A percentile compares a stretch with the other conserved stretches of the same genome.
Conservation (phyloP, 2,888 invertebrate genomes). For the Allophyes oxyacanthae region DNA sequence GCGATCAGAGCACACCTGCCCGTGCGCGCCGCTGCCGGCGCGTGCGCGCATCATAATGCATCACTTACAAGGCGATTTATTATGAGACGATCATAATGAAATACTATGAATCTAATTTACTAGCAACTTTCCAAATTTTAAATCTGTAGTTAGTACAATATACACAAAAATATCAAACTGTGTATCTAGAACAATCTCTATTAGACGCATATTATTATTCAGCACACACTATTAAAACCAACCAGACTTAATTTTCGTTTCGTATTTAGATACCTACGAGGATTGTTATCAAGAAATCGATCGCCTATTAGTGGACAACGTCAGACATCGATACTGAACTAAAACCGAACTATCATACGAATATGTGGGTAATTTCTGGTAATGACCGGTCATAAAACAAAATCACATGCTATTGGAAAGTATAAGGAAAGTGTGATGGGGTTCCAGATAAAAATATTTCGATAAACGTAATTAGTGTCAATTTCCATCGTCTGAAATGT, state of each 20-base stretch:
- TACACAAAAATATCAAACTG: not conserved
- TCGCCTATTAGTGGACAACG: slow-evolving; percentile 56
- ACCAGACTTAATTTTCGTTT: slow-evolving; percentile 42
- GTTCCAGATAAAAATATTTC: slow-evolving; percentile 55
- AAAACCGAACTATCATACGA: slow-evolving; percentile 47
- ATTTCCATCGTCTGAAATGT: slow-evolving; percentile 11
- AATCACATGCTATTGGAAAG: slow-evolving; percentile 62
- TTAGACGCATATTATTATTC: not conserved
- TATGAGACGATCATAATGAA: slow-evolving; percentile 21
- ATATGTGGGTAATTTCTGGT: slow-evolving; percentile 60
- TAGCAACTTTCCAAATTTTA: slow-evolving; percentile 65
- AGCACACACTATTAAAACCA: slow-evolving; percentile 19
- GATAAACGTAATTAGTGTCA: slow-evolving; percentile 26
- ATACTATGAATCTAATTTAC: slow-evolving; percentile 36
- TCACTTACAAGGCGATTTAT: slow-evolving; percentile 42
- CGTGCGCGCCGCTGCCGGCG: slow-evolving; percentile 64
- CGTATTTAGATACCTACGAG: slow-evolving; percentile 43
- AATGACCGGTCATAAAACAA: slow-evolving; percentile 67
- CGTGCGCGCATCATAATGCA: slow-evolving; percentile 62
- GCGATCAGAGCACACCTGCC: slow-evolving; percentile 84
- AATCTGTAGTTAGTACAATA: not conserved
- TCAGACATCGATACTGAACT: slow-evolving; percentile 53
- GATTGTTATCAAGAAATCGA: slow-evolving; percentile 74
- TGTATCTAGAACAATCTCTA: not conserved
- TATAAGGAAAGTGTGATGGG: slow-evolving; percentile 61